Conservation (phyloP, 2,888 invertebrate genomes). For the Barypeithes pellucidus region DNA sequence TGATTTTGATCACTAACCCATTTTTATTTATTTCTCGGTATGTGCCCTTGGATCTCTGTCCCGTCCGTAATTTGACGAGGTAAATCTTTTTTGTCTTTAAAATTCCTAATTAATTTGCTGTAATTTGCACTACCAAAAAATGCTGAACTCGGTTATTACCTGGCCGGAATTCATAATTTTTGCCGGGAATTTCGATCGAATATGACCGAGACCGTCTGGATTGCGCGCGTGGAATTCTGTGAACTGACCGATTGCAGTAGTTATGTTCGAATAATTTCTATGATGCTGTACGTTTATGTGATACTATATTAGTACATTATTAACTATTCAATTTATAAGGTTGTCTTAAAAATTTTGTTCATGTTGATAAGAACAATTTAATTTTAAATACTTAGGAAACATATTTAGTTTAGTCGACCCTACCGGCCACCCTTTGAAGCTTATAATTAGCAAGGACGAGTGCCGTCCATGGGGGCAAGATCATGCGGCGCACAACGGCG, state of each 20-base stretch:
- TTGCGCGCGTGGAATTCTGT: conserved; percentile 40
- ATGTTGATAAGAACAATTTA: conserved; percentile 18
- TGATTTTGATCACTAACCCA: conserved; percentile 25
- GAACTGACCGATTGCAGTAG: conserved; percentile 27
- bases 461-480: too few species aligned
- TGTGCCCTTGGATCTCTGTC: conserved; percentile 43
- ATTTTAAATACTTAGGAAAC: too few species aligned
- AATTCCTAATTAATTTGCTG: conserved; percentile 54
- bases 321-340: background rate
- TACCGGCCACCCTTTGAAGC: too few species aligned
- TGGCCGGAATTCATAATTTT: conserved; percentile 53
- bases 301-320: conserved; percentile 13
- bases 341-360: background rate
- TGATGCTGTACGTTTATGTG: conserved; percentile 23
- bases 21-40: conserved; percentile 26
- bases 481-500: too few species aligned
- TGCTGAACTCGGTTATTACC: conserved; percentile 44
- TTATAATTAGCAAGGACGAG: too few species aligned
- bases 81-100: conserved; percentile 41
- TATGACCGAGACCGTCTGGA: conserved; percentile 48
- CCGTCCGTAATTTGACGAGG: conserved; percentile 3
- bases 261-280: conserved; percentile 9
- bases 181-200: conserved; percentile 49
- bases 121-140: conserved; percentile 53
- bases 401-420: too few species aligned